Percentiles rank a stretch among this genome's conserved stretches.
Evolutionary conservation across 2,797 vertebrate species (phyloP).

Genomic region (Spondyliosoma cantharus): DNA sequence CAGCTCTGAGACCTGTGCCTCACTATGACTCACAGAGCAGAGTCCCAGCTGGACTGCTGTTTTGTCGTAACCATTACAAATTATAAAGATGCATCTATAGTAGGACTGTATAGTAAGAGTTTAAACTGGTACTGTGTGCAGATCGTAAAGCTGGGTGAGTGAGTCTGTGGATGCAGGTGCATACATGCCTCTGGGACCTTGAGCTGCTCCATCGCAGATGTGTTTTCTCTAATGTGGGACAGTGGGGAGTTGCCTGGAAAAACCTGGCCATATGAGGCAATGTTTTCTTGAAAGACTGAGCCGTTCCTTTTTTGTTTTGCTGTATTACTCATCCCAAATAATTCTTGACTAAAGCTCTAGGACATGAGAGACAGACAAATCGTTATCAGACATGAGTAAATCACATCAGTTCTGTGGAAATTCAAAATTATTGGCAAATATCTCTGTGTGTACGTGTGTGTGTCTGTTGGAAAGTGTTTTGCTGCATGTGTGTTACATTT

Average conservation of each 20-base stretch:
- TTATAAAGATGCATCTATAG: slow-evolving; percentile 32
- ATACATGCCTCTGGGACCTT: slow-evolving; percentile 36
- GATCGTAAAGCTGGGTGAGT: slow-evolving; percentile 2
- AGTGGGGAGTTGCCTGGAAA: slow-evolving; percentile 45
- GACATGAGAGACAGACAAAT: background rate
- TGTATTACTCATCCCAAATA: slow-evolving; percentile 32
- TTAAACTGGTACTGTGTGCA: slow-evolving; percentile 15
- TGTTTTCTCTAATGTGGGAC: slow-evolving; percentile 46
- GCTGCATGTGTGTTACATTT: background rate
- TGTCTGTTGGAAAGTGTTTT: background rate
- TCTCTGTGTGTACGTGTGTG: background rate
- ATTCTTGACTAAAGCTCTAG: background rate
- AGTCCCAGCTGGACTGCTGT: slow-evolving; percentile 40
- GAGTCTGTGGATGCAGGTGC: slow-evolving; percentile 47
- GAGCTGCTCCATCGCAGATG: slow-evolving; percentile 41
- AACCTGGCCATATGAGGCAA: slow-evolving; percentile 41
- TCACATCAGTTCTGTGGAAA: slow-evolving; percentile 1
- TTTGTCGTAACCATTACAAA: slow-evolving; percentile 21
- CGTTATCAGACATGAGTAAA: background rate
- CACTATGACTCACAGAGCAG: slow-evolving; percentile 36
- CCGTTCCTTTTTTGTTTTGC: slow-evolving; percentile 31
- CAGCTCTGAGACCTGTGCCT: slow-evolving; percentile 44
- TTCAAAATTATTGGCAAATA: background rate
- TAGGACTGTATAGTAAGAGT: slow-evolving; percentile 5
- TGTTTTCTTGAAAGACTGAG: slow-evolving; percentile 32